phyloP scores from a whole-genome alignment of 2,888 invertebrate genomes.

The Cephus runcator region DNA sequence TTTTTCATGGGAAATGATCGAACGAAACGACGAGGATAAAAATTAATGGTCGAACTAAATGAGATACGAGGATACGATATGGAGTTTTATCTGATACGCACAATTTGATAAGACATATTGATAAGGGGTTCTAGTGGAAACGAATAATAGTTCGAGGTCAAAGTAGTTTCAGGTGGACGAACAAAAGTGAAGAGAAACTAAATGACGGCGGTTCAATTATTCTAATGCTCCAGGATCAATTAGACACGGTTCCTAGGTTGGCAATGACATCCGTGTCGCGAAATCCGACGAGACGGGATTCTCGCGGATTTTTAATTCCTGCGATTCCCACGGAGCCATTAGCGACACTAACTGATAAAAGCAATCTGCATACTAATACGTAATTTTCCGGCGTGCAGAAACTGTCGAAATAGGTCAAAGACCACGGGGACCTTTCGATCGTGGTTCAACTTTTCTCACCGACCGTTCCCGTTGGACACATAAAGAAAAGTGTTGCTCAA shows the following conservation, averaged over 20 bases:
- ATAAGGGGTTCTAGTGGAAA: not conserved
- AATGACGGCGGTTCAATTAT: slow-evolving; percentile 7
- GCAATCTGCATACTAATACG: slow-evolving; percentile 5
- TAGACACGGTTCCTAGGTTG: not conserved
- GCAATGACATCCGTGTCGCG: not conserved
- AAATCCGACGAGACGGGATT: not conserved
- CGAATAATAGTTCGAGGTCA: not conserved
- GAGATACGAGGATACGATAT: no score
- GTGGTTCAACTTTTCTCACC: slow-evolving; percentile 1
- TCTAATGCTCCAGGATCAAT: slow-evolving; percentile 13
- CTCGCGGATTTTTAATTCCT: not conserved
- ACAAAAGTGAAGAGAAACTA: no score
- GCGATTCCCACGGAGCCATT: slow-evolving; percentile 6
- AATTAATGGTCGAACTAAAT: no score
- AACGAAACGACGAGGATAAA: no score
- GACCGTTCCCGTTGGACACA: not conserved
- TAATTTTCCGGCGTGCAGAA: slow-evolving; percentile 1
- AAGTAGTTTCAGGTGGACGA: no score
- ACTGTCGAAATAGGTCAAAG: slow-evolving; percentile 8
- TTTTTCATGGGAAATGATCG: no score
- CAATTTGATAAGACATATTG: not conserved
- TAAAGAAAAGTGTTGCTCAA: no score
- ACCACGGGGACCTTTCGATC: slow-evolving; percentile 1
- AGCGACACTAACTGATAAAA: slow-evolving; percentile 8
- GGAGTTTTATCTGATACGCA: no score